Base-by-base conservation (phyloP, 2,888 invertebrate species). In the Drosophila cognata region DNA sequence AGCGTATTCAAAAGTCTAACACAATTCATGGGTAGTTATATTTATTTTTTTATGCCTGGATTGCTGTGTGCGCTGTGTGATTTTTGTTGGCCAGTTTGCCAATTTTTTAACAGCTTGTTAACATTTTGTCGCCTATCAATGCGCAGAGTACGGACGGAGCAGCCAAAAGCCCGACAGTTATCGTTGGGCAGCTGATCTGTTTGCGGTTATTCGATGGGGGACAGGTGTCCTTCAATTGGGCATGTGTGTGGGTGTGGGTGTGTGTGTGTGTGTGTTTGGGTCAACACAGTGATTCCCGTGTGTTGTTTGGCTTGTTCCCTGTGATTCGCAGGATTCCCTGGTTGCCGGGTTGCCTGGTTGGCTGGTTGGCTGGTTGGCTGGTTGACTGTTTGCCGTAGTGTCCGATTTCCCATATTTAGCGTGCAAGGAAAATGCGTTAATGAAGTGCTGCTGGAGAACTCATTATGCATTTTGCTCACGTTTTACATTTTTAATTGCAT, bases 401-500 rank as follows among this genome's bases (percentile, higher is more conserved):
- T 25, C 13, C 36, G 56, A 46, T 38, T 72, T 55, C 41, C 13
- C n/a, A 58, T 53, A 33, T 56, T 58, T 48, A 51, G 71, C 38
- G 35, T 8, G 57, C 68, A 71, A 84, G 69, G 79, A 74, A 83
- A 88, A 83, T 74, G 79, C 75, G 79, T 85, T 89, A 89, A 88
- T 89, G 88, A 88, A 88, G 88, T 88, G 85, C 81, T 84, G 72
- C 84, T 79, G 56, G 77, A 73, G 76, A 87, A 87, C 84, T 87
- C 89, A 87, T 87, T 89, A 89, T 87, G 85, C 82, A 82, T 89
- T 87, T 88, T 88, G 72, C 89, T 86, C 88, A 84, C 88, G 84
- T 77, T 89, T 84, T 72, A 66, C 74, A 82, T 89, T 89, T 87
- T 86, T 89, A 89, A 87, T 89, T 86, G 85, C 84, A 86, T 81